Base-by-base conservation (phyloP, 2,888 invertebrate species). In the Melipona bicolor region DNA sequence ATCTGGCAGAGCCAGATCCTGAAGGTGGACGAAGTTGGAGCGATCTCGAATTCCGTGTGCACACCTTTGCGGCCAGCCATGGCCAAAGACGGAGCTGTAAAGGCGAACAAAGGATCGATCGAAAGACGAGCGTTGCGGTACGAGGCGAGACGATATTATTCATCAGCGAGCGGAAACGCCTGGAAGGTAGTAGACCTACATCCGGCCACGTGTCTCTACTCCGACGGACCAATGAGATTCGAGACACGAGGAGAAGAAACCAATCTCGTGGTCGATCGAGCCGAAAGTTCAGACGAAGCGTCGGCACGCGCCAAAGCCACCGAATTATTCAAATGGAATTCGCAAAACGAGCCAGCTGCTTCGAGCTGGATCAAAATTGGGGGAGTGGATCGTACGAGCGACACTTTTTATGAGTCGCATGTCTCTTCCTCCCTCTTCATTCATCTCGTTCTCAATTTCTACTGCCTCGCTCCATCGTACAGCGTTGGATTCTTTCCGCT, bases 171-270 rank as follows among this genome's bases (percentile, higher is more conserved):
- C 93, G 93, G 93, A 92, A 93, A 92, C 86, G 89, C 90, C 88
- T 87, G 90, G 89, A 90, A 91, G 90, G 82, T 86, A 88, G 89
- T 86, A 88, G 89, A 88, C 90, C 91, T 88, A 91, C 93, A 93
- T 94, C 94, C 94, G 94, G 94, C 93, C 93, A 94, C 93, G 94
- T 93, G 94, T 91, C 91, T 84, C 74, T 52, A 50, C n/a, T 19
- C 27, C 77, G 77, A 81, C 86, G 86, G 84, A 85, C 90, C 90
- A 90, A 90, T 86, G 72, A 81, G 84, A 79, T 64, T 36, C 68
- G 62, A 24, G 81, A 56, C 32, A 78, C 62, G 24, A 56, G 27
- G 81, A 83, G 86, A 85, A 71, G 81, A 69, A 83, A 73, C 86
- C 83, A 87, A 83, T 79, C 87, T 83, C 61, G 68, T 24, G 75